Evolutionary conservation across 2,113 vertebrate species (phyloP), one percentile per base, ranked within the genome.

Genomic region (Mesitornis unicolor): DNA sequence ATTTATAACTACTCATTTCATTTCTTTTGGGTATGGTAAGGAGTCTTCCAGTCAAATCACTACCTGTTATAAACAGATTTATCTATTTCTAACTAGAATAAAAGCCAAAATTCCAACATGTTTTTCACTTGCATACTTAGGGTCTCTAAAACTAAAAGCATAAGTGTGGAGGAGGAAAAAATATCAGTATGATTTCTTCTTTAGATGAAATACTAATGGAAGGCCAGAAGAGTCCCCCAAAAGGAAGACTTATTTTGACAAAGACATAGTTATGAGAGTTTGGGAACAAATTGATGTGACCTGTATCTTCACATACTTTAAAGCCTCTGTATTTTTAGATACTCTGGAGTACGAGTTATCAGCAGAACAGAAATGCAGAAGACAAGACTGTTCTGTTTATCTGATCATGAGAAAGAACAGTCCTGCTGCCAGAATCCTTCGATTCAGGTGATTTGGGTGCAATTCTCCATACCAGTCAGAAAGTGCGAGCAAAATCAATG

Each of bases 21-120:
- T 96, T 93, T 91, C 18, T 84, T 93, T 81, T 61, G 92, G 95
- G 90, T 87, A 90, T 95, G 96, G 90, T 79, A 75, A 92, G 71
- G 33, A 94, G 69, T 50, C 53, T 95, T 92, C 31, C 80, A 95
- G 83, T 71, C 1, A 0, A 94, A 92, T 95, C 83, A 68, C 68
- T 94, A 64, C 56, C 65, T 78, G 36, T 36, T 89, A 64, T 50
- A 89, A 88, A 87, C 4, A 50, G 40, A 84, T 94, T 59, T 80
- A 51, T 78, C 63, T 92, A 69, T 94, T 94, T 91, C 64, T 75
- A 79, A 65, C 31, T 35, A 87, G 36, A 92, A 68, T n/a, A 36
- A 36, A 93, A 90, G 43, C 51, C n/a, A 90, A 81, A 92, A 94
- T 78, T 90, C 45, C 65, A 87, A 48, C 10, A 64, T 0, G 1